These are phyloP conservation scores for Morbakka virulenta DNA, from an alignment of 30 jellyfish, hydroid and myxozoan species.

Conservation along the genomic window DNA sequence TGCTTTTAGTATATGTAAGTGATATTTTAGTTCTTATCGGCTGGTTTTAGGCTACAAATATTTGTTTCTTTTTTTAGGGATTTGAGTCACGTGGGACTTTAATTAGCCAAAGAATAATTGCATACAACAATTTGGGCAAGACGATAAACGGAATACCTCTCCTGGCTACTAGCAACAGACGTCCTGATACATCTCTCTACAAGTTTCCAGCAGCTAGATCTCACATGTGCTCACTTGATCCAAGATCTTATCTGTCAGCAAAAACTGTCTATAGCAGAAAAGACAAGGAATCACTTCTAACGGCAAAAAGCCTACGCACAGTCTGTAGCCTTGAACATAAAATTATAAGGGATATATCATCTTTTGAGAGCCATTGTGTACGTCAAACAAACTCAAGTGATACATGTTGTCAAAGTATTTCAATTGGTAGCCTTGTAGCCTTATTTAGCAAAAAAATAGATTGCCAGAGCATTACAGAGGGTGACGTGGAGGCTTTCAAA, in stretches of 20 bases:
- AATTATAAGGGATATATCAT: conserved; percentile 15
- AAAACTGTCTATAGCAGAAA: conserved; percentile 45
- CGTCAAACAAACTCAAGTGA: not conserved
- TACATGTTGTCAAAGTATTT: conserved; percentile 38
- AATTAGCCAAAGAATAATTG: conserved; percentile 37
- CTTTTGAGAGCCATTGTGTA: conserved; percentile 38
- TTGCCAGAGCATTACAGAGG: conserved; percentile 33
- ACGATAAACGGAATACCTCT: conserved; percentile 44
- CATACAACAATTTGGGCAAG: conserved; percentile 35
- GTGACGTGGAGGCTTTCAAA: conserved; percentile 13
- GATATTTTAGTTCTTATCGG: no score
- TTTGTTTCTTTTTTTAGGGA: conserved; percentile 32
- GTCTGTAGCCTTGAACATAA: conserved; percentile 41
- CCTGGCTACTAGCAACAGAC: conserved; percentile 46
- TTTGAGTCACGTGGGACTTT: conserved; percentile 73
- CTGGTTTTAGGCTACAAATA: no score
- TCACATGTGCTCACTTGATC: conserved; percentile 29
- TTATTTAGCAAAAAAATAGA: conserved; percentile 1
- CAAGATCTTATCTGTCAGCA: conserved; percentile 22
- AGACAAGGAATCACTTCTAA: conserved; percentile 15
- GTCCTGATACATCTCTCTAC: not conserved
- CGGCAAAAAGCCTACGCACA: conserved; percentile 24
- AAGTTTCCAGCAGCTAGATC: no score
- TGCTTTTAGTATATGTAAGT: no score
- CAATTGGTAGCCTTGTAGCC: conserved; percentile 60